These are phyloP conservation scores for Pterocles orientalis DNA, from an alignment of 2,113 vertebrate genomes.

Conservation along the genomic window DNA sequence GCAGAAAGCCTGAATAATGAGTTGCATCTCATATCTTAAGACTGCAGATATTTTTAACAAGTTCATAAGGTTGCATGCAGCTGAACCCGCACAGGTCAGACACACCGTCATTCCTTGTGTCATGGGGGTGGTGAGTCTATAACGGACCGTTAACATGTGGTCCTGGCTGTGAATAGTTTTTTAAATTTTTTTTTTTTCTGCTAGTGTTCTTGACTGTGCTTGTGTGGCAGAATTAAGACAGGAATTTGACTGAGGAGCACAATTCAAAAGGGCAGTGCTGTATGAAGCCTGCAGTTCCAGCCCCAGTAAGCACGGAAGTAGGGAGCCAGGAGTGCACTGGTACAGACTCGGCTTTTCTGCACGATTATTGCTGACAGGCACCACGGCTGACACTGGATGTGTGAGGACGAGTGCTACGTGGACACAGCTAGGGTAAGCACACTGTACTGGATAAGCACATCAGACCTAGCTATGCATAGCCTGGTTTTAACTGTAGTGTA, in stretches of 20 bases:
- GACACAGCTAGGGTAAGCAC: not conserved
- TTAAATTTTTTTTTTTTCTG: not conserved
- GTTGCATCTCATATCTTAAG: not conserved
- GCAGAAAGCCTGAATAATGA: not conserved
- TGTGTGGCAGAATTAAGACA: not conserved
- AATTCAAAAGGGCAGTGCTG: no score
- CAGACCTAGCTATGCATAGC: not conserved
- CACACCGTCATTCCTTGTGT: not conserved
- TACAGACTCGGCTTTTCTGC: not conserved
- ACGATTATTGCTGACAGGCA: not conserved
- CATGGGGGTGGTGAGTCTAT: not conserved
- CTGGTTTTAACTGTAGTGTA: not conserved
- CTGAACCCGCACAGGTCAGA: not conserved
- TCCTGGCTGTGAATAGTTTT: not conserved
- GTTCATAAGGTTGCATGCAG: not conserved
- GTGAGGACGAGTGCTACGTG: not conserved
- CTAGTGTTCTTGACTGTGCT: not conserved
- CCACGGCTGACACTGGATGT: not conserved
- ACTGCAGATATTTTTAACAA: not conserved
- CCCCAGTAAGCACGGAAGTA: fast-evolving
- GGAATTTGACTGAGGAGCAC: not conserved
- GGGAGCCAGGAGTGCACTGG: not conserved
- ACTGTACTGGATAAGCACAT: not conserved
- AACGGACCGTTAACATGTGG: not conserved
- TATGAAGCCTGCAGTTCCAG: not conserved